These are phyloP conservation scores for Psococerastis gibbosa DNA, from an alignment of 2,888 invertebrate genomes.

Conservation along the genomic window DNA sequence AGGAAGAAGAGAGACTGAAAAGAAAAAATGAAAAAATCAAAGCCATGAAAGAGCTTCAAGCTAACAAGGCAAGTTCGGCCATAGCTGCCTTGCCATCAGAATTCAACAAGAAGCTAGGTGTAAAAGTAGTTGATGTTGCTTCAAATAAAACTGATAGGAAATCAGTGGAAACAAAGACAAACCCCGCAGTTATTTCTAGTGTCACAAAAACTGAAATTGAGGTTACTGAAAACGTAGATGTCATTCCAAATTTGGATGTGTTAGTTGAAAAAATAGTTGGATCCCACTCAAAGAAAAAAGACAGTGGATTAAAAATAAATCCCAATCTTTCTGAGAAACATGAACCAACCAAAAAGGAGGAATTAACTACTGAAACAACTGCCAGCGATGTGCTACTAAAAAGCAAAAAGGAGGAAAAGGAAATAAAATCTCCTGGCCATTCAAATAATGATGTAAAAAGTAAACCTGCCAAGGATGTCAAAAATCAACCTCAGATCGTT, in stretches of 20 bases:
- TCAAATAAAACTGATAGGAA: slow-evolving; percentile 16
- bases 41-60: background rate
- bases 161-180: slow-evolving; percentile 15
- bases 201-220: background rate
- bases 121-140: slow-evolving; percentile 1
- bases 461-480: too few relatives aligned
- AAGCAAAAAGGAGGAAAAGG: slow-evolving; percentile 7
- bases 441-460: slow-evolving; percentile 18
- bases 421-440: slow-evolving; percentile 12
- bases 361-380: background rate
- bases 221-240: slow-evolving; percentile 3
- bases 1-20: background rate
- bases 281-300: slow-evolving; percentile 12
- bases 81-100: background rate
- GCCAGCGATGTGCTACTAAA: too few relatives aligned
- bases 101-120: background rate
- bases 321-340: background rate
- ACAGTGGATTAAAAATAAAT: background rate
- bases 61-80: background rate
- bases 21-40: background rate
- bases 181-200: background rate
- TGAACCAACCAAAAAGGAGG: background rate
- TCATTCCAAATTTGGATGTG: background rate
- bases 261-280: background rate
- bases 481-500: too few relatives aligned